Base-by-base conservation (phyloP, 2,113 vertebrate species). In the Aptenodytes forsteri region DNA sequence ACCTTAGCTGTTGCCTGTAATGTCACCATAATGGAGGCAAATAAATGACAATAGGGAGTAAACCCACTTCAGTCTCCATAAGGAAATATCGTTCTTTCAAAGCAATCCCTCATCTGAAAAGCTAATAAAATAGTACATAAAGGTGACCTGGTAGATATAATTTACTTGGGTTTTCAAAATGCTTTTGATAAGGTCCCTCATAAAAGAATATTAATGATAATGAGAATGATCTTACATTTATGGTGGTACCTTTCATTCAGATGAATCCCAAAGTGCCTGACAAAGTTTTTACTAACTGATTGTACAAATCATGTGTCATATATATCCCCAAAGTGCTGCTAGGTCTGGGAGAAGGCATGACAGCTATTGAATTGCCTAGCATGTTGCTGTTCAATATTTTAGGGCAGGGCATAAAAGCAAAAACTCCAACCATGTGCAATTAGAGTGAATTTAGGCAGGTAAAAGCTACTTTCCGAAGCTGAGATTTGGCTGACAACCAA, bases 151-250 rank as follows among this genome's bases (percentile, higher is more conserved):
- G 16, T 87, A 64, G 80, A 55, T 79, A 54, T 94, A 50, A 93
- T 96, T 97, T 96, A 94, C 94, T 69, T 85, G 58, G 40, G 56
- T 93, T 93, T 91, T 96, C 80, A 94, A 95, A 96, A 95, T 83
- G 82, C 78, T 97, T 96, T 96, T 89, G 90, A 96, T 97, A 96
- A 97, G 87, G 85, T 96, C 67, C 75, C 75, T 91, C 92, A 89
- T 98, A 92, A 97, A 97, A 96, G 70, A 78, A 78, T 97, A 94
- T 97, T 97, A 95, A 97, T 87, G 93, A 83, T 91, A 92, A 95
- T 96, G 94, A 96, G 80, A 96, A 92, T 72, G 94, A 94, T 95
- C 83, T 92, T 88, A 93, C 92, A 42, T 97, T 98, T 97, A 97
- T 77, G 80, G 75, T 27, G 16, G 36, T 92, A 71, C 87, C 81